Base-by-base conservation (phyloP, 2,888 invertebrate species). In the Agriotes lineatus region DNA sequence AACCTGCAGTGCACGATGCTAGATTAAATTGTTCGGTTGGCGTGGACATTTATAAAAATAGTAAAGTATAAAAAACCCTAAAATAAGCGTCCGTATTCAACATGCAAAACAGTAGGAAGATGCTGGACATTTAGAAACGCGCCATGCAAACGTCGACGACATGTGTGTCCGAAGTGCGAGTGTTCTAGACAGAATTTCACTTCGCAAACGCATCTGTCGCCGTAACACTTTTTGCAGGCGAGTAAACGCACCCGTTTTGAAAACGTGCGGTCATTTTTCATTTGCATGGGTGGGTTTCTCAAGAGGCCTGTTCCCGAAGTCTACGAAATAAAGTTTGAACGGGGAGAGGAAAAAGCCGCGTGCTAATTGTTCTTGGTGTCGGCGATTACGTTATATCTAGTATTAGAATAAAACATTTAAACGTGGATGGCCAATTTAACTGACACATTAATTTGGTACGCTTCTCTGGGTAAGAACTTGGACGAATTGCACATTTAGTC, bases 1-100 rank as follows among this genome's bases (percentile, higher is more conserved):
- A 25, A 7, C 4, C 25, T 25, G 25, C 25, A 5, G 3, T 25
- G 3, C 25, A 25, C 25, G 25, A 25, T 25, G 3, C 7, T 25
- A 25, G 7, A 25, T 25, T 7, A 25, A 25, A 25, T 25, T 25
- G 3, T 25, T 25, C 7, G 7, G 7, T 5, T 25, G 25, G 25
- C 7, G 3, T 25, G 25, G 25, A 25, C 25, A 62, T 62, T 62
- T 62, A 62, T 52, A 62, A 62, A 62, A 62, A 54, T 62, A 54
- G 48, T 25, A 62, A 62, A 54, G 42, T 22, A 57, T 54, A 39
- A 48, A 57, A 64, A 59, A 64, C 19, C 54, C 18, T n/a, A 64
- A 64, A 57, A 57, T 16, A 57, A 52, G 19, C 44, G 14, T 14
- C 12, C 22, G 48, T 3, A 12, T 48, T 48, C 14, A 20, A 30